Conservation (phyloP, 2,888 invertebrate species). For the Diarsia rubi region DNA sequence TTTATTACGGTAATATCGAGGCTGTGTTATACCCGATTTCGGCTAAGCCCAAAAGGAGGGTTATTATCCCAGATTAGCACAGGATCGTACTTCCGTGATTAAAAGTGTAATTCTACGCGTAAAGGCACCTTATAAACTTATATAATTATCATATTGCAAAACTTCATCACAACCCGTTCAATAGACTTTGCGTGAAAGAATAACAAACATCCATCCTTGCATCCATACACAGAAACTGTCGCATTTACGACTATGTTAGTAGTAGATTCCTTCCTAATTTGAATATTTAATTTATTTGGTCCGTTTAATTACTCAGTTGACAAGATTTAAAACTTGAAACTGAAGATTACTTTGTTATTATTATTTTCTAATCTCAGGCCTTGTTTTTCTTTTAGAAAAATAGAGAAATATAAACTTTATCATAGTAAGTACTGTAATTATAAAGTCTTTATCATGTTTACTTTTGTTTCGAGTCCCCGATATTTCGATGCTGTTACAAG, state of each 20-base stretch:
- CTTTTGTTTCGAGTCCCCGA: too few species aligned
- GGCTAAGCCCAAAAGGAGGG: too few species aligned
- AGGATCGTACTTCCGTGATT: neutral
- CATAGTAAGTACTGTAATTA: too few species aligned
- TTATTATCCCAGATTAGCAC: neutral
- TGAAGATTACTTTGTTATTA: neutral
- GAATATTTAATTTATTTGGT: neutral
- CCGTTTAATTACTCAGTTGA: neutral
- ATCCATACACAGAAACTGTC: neutral
- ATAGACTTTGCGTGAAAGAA: neutral
- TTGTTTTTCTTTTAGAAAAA: too few species aligned
- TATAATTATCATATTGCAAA: neutral
- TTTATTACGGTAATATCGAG: neutral
- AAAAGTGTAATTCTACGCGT: neutral
- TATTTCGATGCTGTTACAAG: too few species aligned
- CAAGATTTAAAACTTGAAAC: neutral
- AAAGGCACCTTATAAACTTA: neutral
- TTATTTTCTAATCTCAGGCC: neutral
- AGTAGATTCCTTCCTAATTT: neutral
- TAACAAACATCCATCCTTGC: neutral
- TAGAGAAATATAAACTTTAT: too few species aligned
- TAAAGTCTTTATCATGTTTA: too few species aligned
- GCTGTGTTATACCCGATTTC: too few species aligned
- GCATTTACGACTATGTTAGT: neutral
- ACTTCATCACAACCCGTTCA: neutral